Conservation (phyloP, 2,888 invertebrate species). For the Deilephila porcellus region DNA sequence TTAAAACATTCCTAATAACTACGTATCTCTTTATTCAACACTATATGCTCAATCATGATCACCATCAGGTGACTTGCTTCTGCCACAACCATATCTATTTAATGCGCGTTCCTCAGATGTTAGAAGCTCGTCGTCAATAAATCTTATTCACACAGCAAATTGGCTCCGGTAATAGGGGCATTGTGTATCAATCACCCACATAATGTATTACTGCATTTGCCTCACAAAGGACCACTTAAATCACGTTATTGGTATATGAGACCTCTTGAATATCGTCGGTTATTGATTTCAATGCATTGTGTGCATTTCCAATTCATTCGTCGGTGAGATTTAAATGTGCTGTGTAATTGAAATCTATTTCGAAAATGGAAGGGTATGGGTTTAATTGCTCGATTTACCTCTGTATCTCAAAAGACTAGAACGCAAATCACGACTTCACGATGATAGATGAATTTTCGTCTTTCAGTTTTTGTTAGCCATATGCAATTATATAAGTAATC, state of each 20-base stretch:
- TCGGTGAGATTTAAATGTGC: neutral
- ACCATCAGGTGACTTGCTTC: no score
- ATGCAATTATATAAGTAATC: no score
- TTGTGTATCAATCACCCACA: conserved; percentile 21
- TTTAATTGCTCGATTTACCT: no score
- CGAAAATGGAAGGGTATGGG: neutral
- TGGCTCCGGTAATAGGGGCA: conserved; percentile 17
- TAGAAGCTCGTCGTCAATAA: neutral
- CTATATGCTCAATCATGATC: no score
- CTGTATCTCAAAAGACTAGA: no score
- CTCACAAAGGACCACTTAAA: conserved; percentile 22
- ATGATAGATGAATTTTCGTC: no score
- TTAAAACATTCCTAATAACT: no score
- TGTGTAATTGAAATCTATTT: neutral
- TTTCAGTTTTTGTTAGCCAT: no score
- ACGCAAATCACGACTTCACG: no score
- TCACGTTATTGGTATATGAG: conserved; percentile 5
- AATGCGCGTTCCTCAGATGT: neutral
- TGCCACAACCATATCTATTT: no score
- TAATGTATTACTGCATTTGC: conserved; percentile 20
- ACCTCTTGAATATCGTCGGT: neutral
- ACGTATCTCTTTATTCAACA: no score
- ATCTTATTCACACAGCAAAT: conserved; percentile 12
- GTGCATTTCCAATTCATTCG: neutral
- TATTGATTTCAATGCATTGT: conserved; percentile 16